Base-by-base conservation (phyloP, 2,888 invertebrate genomes). In the Acleris emargana region DNA sequence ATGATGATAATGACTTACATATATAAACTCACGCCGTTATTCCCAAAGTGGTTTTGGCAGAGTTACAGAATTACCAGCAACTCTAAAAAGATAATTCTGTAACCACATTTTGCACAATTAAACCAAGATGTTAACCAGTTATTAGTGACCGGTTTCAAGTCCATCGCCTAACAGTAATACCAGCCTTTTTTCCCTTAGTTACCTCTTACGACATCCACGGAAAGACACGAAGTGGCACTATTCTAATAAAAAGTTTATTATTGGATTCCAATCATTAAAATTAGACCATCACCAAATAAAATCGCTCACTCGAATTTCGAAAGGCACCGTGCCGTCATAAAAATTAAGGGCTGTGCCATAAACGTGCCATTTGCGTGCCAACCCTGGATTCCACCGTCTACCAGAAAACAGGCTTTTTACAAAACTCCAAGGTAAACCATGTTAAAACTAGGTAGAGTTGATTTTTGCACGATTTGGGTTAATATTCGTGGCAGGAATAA, bases 251-350 rank as follows among this genome's bases (percentile, higher is more conserved):
- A 13, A 3, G 11, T 38, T 43, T 13, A 7, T 5, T 51, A 62
- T n/a, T 22, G 25, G 5, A 18, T 45, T 32, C n/a, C n/a, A 32
- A 20, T 20, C 11, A 7, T 47, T 58, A 47, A 49, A 43, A 32
- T 64, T 59, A 28, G 47, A 47, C 32, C 11, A 45, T 1, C 58
- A 18, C 28, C 38, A 5, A 43, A 20, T 25, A 5, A 43, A 43
- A n/a, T 42, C 32, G 50, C 49, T 55, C 22, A 20, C 3, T 25
- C 16, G 38, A 43, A 49, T 64, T 59, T 57, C 47, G 20, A 25
- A 47, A 58, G 60, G 50, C 2, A 7, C 49, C 57, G 61, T 55
- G 59, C 60, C 63, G 58, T 69, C 60, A 61, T 67, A 64, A 67
- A 64, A 58, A 61, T 67, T 61, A 55, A 68, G 52, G 47, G 53